Evolutionary conservation across 2,888 invertebrate species (phyloP).

Genomic region (Philopedon plagiatum): DNA sequence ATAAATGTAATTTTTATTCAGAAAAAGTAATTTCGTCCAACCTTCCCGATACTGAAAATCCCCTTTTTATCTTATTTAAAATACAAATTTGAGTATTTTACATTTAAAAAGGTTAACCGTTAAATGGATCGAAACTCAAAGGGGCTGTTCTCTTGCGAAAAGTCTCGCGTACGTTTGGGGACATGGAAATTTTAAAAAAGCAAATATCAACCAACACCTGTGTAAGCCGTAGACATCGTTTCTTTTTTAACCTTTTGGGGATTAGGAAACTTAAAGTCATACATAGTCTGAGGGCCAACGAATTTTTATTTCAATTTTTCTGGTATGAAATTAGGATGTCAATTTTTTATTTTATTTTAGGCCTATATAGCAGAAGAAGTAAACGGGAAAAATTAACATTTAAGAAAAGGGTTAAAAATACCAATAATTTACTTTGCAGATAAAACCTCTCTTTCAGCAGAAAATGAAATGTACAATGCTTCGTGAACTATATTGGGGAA

Average conservation of each 20-base stretch:
- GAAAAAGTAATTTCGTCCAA: constrained; percentile 21
- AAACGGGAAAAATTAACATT: too few relatives aligned
- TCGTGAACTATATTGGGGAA: too few relatives aligned
- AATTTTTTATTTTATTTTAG: too few relatives aligned
- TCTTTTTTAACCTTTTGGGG: constrained; percentile 22
- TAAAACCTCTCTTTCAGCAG: too few relatives aligned
- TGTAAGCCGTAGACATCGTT: constrained; percentile 51
- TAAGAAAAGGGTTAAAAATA: too few relatives aligned
- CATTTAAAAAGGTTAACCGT: constrained; percentile 35
- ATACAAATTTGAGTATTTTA: constrained; percentile 35
- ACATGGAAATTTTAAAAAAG: constrained; percentile 53
- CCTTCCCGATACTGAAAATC: constrained; percentile 8
- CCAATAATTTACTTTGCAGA: too few relatives aligned
- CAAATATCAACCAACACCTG: constrained; percentile 52
- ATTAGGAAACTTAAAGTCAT: too few relatives aligned
- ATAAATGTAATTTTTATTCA: constrained; percentile 34
- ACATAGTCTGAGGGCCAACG: too few relatives aligned
- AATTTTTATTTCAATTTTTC: too few relatives aligned
- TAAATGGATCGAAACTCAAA: constrained; percentile 12
- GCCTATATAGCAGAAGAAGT: too few relatives aligned
- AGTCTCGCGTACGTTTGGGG: constrained; percentile 15
- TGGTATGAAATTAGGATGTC: too few relatives aligned
- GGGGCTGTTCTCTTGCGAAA: constrained; percentile 1
- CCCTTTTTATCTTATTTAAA: constrained; percentile 17
- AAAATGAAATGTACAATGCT: too few relatives aligned